Conservation (phyloP, 2,888 invertebrate genomes). For the Drosophila antonietae region DNA sequence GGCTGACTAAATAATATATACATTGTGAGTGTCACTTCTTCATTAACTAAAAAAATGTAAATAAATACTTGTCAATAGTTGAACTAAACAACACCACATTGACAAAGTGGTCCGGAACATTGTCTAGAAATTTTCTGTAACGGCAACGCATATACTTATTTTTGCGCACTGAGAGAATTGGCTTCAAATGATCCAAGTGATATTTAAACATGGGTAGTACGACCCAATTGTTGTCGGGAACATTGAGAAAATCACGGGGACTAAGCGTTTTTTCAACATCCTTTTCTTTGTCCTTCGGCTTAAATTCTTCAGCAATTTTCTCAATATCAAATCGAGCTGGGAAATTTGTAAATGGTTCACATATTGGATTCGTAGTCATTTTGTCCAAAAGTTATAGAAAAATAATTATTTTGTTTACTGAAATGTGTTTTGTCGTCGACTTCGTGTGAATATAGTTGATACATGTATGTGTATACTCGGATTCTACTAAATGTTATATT, state of each 20-base stretch:
- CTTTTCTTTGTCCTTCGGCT: conserved; percentile 36
- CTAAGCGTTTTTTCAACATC: conserved; percentile 24
- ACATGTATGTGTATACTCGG: conserved; percentile 27
- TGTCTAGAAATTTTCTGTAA: conserved; percentile 46
- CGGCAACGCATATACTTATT: conserved; percentile 53
- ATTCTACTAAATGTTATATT: conserved; percentile 66
- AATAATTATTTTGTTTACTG: background rate
- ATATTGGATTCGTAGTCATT: conserved; percentile 50
- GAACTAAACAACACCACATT: conserved; percentile 30
- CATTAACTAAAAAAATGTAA: background rate
- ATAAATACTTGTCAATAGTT: conserved; percentile 32
- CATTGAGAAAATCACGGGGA: conserved; percentile 53
- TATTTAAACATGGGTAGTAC: conserved; percentile 70
- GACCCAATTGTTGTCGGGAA: conserved; percentile 56
- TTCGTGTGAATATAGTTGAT: background rate
- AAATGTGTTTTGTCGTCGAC: conserved; percentile 8
- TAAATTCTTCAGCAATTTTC: conserved; percentile 54
- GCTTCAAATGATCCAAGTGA: conserved; percentile 61
- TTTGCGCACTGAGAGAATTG: conserved; percentile 55
- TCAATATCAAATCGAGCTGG: conserved; percentile 58
- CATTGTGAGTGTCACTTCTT: background rate
- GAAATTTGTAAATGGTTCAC: conserved; percentile 55
- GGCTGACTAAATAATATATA: conserved; percentile 43
- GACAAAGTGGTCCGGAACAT: conserved; percentile 48
- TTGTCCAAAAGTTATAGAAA: background rate